Evolutionary conservation across 1,140 invertebrate genomes (phyloP).

Genomic region (Acromyrmex heyeri): DNA sequence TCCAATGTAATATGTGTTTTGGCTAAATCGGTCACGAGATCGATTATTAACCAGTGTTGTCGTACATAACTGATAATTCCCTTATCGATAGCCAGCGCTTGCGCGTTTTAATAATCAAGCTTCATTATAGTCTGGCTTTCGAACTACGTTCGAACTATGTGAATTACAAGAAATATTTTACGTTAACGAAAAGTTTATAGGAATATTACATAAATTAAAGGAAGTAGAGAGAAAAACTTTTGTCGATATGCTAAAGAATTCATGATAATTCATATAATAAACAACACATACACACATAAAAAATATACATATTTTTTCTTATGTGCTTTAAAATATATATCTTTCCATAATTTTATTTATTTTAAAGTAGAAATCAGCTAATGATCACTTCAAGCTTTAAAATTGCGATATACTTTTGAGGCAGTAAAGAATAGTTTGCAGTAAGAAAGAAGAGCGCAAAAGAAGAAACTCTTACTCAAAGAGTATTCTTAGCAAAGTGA

Average conservation of each 20-base stretch:
- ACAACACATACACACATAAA: background rate
- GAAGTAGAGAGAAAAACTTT: background rate
- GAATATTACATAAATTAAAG: background rate
- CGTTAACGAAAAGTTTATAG: background rate
- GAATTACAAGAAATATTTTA: constrained; percentile 25
- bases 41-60: constrained; percentile 34
- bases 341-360: background rate
- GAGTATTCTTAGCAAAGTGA: constrained; percentile 44
- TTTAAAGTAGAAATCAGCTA: constrained; percentile 8
- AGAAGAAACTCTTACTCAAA: background rate
- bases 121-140: constrained; percentile 25
- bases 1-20: background rate
- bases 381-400: background rate
- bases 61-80: background rate
- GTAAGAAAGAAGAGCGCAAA: background rate
- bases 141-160: constrained; percentile 5
- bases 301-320: background rate
- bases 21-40: constrained; percentile 2
- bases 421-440: background rate
- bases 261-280: background rate
- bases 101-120: constrained; percentile 48
- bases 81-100: background rate
- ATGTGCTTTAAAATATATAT: too few species aligned
- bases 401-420: background rate
- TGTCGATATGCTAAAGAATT: background rate